phyloP scores from a whole-genome alignment of 2,888 invertebrate genomes.

The Cantharis flavilabris region DNA sequence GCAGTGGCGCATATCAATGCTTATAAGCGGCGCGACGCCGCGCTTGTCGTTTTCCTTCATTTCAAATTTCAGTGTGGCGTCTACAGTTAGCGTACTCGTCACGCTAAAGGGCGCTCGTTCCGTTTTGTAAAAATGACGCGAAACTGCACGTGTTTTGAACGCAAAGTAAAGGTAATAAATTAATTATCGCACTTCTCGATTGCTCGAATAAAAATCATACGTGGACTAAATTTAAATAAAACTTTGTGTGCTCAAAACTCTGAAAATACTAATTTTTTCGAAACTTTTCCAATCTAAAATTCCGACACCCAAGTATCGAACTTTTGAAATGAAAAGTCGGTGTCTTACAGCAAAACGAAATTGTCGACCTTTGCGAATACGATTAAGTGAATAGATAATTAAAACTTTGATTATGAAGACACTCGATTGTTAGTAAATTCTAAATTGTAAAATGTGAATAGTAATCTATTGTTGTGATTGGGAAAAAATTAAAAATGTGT shows the following conservation, averaged over 20 bases:
- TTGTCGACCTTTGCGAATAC: neutral
- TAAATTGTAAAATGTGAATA: neutral
- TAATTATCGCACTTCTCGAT: neutral
- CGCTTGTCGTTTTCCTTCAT: constrained; percentile 14
- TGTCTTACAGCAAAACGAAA: neutral
- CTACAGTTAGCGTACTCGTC: constrained; percentile 16
- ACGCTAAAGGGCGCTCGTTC: constrained; percentile 15
- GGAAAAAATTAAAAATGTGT: neutral
- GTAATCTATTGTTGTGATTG: neutral
- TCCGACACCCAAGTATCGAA: neutral
- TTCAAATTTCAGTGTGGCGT: constrained; percentile 20
- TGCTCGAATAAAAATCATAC: neutral
- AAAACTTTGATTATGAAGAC: neutral
- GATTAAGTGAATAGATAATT: neutral
- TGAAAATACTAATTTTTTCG: neutral
- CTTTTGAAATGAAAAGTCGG: neutral
- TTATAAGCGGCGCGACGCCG: constrained; percentile 24
- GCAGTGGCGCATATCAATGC: constrained; percentile 26
- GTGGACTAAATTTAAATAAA: neutral
- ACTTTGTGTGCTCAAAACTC: neutral
- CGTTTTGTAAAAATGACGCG: constrained; percentile 19
- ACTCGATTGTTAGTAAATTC: neutral
- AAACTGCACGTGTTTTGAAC: constrained; percentile 14
- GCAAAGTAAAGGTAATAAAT: neutral
- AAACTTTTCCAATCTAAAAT: neutral